A percentile compares a stretch with the other conserved stretches of the same genome.
phyloP scores from a whole-genome alignment of 2,113 vertebrate genomes.

The Anser brachyrhynchus region DNA sequence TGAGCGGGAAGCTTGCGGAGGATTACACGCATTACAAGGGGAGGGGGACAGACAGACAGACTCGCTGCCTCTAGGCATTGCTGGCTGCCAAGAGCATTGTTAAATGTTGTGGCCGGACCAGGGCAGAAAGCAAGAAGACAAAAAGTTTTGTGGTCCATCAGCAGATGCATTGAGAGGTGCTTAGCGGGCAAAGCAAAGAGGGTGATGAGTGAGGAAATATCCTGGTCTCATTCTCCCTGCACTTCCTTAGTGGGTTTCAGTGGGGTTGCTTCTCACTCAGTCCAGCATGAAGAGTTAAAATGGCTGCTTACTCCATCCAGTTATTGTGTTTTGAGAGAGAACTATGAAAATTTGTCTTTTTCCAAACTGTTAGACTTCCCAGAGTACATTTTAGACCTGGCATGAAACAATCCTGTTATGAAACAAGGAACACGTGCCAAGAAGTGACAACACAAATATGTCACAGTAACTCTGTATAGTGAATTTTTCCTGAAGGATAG shows the following conservation, averaged over 20 bases:
- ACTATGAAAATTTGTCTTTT: not conserved
- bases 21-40: accelerated
- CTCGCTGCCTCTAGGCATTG: not conserved
- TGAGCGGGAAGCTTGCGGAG: accelerated
- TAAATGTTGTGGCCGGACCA: not conserved
- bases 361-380: not conserved
- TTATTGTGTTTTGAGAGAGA: not conserved
- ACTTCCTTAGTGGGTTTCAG: not conserved
- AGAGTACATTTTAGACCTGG: not conserved
- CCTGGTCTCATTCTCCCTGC: not conserved
- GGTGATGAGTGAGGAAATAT: not conserved
- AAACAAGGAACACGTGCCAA: not conserved
- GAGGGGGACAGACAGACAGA: not conserved
- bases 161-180: not conserved
- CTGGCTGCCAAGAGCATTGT: not conserved
- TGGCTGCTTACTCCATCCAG: not conserved
- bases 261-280: not conserved
- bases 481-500: not conserved
- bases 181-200: not conserved
- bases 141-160: not conserved
- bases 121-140: not conserved
- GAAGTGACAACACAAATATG: not conserved
- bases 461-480: not conserved
- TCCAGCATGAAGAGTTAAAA: not conserved
- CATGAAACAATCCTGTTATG: not conserved